A percentile compares a stretch with the other conserved stretches of the same genome.
These are phyloP conservation scores for Albula goreensis DNA, from an alignment of 2,113 vertebrate species.

Conservation along the genomic window DNA sequence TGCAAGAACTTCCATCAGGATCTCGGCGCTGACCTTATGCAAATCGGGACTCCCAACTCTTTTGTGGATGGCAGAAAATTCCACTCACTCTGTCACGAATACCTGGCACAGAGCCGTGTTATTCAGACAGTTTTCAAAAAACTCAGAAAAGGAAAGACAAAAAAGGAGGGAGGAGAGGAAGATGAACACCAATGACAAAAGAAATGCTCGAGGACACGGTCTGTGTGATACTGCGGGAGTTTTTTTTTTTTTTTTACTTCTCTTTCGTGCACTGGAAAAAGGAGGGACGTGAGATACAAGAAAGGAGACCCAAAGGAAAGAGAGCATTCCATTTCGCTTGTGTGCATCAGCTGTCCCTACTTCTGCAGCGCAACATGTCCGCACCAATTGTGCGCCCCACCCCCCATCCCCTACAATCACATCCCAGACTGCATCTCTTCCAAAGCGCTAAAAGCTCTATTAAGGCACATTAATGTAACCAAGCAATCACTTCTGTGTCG, in stretches of 20 bases:
- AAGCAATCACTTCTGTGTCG: conserved; percentile 52
- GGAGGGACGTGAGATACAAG: background rate
- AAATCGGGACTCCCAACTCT: conserved; percentile 81
- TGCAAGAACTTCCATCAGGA: conserved; percentile 88
- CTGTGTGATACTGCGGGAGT: conserved; percentile 57
- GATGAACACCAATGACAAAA: background rate
- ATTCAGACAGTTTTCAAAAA: conserved; percentile 70
- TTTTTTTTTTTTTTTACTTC: conserved; percentile 54
- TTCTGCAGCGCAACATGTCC: conserved; percentile 57
- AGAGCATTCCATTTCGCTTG: conserved; percentile 47
- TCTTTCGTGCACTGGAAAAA: conserved; percentile 54
- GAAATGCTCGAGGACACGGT: conserved; percentile 52
- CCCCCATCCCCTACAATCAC: conserved; percentile 40
- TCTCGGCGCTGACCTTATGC: conserved; percentile 91
- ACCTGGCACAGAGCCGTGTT: conserved; percentile 83
- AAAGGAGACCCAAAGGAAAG: conserved; percentile 22
- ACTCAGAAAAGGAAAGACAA: conserved; percentile 10
- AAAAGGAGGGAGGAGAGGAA: conserved; percentile 7
- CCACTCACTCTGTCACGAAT: conserved; percentile 88
- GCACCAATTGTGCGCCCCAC: conserved; percentile 44
- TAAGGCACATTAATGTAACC: conserved; percentile 54
- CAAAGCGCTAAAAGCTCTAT: conserved; percentile 61
- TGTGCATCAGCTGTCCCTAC: conserved; percentile 70
- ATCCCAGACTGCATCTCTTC: conserved; percentile 72
- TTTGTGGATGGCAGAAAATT: conserved; percentile 84